Conservation (phyloP, 1,140 invertebrate species). For the Riptortus pedestris region DNA sequence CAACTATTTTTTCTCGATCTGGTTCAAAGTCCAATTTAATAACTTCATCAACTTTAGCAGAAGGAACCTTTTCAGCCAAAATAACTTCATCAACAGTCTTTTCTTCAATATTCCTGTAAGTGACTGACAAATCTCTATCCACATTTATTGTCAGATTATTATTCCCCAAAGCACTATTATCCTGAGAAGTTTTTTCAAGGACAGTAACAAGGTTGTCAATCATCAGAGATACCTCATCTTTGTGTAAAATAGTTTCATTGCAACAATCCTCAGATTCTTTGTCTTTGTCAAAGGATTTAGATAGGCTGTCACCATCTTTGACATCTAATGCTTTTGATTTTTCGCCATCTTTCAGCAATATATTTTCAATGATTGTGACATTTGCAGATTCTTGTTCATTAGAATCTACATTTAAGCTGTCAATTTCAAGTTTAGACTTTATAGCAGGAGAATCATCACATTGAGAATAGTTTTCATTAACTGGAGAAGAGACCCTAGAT, state of each 20-base stretch:
- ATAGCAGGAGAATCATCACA: too few species aligned
- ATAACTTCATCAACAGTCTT: slow-evolving; percentile 3
- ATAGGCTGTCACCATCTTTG: too few species aligned
- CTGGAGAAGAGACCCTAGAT: too few species aligned
- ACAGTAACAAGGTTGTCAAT: too few species aligned
- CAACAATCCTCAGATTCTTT: too few species aligned
- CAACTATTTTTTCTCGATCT: not conserved
- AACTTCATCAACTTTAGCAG: not conserved
- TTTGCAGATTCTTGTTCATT: too few species aligned
- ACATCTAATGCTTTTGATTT: not conserved
- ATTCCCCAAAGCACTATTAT: not conserved
- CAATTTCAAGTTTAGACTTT: too few species aligned
- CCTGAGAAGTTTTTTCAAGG: too few species aligned
- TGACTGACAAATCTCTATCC: not conserved
- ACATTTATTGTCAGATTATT: not conserved
- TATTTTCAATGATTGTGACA: too few species aligned
- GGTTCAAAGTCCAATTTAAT: not conserved
- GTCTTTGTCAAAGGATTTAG: not conserved
- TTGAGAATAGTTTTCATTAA: too few species aligned
- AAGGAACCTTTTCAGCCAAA: not conserved
- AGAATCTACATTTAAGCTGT: too few species aligned
- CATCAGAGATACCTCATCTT: not conserved
- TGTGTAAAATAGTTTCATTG: not conserved
- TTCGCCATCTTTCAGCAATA: too few species aligned
- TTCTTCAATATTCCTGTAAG: not conserved